Evolutionary conservation across 2,888 invertebrate genomes (phyloP), one percentile per base, ranked within the genome.

Genomic region (Hirudinaria manillensis): DNA sequence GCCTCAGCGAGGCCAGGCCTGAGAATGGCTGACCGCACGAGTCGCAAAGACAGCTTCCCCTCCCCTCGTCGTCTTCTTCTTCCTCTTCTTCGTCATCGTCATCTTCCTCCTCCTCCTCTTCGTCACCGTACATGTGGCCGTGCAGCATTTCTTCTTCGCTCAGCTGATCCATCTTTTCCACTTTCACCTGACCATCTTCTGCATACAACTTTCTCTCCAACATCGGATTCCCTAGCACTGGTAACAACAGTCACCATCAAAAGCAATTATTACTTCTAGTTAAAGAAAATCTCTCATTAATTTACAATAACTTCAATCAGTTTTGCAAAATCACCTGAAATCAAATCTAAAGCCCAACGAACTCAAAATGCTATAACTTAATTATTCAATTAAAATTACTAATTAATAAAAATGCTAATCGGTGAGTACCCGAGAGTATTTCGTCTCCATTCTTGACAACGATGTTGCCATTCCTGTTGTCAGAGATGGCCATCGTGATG

Each of bases 1-100:
- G 32, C 45, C 53, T 56, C 27, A 75, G 45, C 0, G 34, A 45
- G 65, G 13, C 70, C 21, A 29, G 32, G 61, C 72, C 34, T 13
- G 45, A 19, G n/a, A 75, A 75, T 45, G 55, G 24, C 32, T 72
- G 65, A 21, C 75, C 75, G 29, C 75, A 75, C n/a, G 72, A 65
- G 71, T 75, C 61, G 24, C 75, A 75, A 2, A 75, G 66, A 45
- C 24, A 75, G 1, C 51, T 36, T 45, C 36, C 32, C n/a, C 38
- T 27, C 4, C 10, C 27, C 16, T 21, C 2, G 19, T 21, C 66
- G 21, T 66, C 74, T 13, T 66, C 74, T 65, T 45, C 24, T n/a
- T 74, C 74, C 16, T 56, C 56, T 27, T 74, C 66, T 7, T 65
- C 51, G n/a, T 45, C 61, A 16, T 67, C 29, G 73, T 38, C 53